A percentile compares a stretch with the other conserved stretches of the same genome.
These are phyloP conservation scores for Peucedramus taeniatus DNA, from an alignment of 2,113 vertebrate species.

Conservation along the genomic window DNA sequence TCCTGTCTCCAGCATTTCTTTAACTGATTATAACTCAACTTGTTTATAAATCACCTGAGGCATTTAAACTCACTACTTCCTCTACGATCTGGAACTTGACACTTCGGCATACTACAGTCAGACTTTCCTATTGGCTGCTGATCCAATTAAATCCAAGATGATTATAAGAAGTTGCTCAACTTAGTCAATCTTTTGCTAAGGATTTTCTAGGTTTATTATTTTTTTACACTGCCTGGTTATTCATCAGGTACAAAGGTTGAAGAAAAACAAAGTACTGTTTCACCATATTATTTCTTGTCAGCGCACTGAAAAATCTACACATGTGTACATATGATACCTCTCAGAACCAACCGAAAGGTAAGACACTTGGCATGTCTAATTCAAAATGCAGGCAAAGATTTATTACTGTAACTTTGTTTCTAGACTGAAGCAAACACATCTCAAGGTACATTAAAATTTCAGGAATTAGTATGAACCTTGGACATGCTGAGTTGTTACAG, in stretches of 20 bases:
- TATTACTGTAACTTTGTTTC: not conserved
- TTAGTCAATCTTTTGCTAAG: constrained; percentile 82
- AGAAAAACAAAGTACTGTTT: constrained; percentile 49
- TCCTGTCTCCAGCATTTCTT: not conserved
- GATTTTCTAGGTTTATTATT: constrained; percentile 20
- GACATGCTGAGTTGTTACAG: not conserved
- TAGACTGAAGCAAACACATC: not conserved
- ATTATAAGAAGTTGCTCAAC: constrained; percentile 62
- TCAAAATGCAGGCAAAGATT: not conserved
- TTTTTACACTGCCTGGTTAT: constrained; percentile 5
- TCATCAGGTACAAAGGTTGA: constrained; percentile 77
- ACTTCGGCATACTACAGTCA: not conserved
- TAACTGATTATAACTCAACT: not conserved
- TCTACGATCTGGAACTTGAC: constrained; percentile 25
- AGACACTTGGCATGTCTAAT: constrained; percentile 13
- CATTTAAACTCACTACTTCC: constrained; percentile 25
- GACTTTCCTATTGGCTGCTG: constrained; percentile 35
- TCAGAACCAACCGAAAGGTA: constrained; percentile 68
- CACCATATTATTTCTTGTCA: constrained; percentile 29
- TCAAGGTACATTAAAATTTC: not conserved
- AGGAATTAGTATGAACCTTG: not conserved
- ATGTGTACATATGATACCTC: not conserved
- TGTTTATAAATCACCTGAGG: not conserved
- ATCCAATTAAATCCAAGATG: constrained; percentile 50
- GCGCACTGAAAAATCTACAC: constrained; percentile 22